phyloP scores from a whole-genome alignment of 2,888 invertebrate genomes.

The Noctua comes region DNA sequence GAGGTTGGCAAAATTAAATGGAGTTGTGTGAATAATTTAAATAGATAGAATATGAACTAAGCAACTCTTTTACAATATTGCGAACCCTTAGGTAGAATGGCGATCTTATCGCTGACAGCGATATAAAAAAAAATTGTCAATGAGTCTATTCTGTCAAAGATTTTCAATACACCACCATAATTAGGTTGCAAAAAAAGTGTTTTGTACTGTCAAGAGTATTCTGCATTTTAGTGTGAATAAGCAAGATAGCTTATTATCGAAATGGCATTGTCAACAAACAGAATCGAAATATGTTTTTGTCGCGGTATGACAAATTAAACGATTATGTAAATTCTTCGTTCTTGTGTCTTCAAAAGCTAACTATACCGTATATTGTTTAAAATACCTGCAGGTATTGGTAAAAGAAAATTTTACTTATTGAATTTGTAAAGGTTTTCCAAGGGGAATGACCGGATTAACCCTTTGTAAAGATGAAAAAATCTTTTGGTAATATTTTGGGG shows the following conservation, averaged over 20 bases:
- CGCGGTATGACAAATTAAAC: background rate
- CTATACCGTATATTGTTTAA: background rate
- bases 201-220: background rate
- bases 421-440: constrained; percentile 17
- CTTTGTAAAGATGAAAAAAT: constrained; percentile 32
- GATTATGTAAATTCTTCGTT: background rate
- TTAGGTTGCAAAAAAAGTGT: background rate
- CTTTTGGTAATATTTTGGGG: constrained; percentile 24
- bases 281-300: background rate
- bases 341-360: background rate
- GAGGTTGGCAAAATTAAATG: constrained; percentile 14
- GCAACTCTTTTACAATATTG: background rate
- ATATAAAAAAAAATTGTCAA: background rate
- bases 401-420: constrained; percentile 6
- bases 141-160: background rate
- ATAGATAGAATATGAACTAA: background rate
- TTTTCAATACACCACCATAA: background rate
- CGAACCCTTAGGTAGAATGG: background rate
- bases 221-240: background rate
- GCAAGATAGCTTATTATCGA: background rate
- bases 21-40: background rate
- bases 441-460: constrained; percentile 28
- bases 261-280: background rate
- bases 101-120: background rate
- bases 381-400: constrained; percentile 3